Conservation (phyloP, 1,140 invertebrate species). For the Muscidifurax raptorellus region DNA sequence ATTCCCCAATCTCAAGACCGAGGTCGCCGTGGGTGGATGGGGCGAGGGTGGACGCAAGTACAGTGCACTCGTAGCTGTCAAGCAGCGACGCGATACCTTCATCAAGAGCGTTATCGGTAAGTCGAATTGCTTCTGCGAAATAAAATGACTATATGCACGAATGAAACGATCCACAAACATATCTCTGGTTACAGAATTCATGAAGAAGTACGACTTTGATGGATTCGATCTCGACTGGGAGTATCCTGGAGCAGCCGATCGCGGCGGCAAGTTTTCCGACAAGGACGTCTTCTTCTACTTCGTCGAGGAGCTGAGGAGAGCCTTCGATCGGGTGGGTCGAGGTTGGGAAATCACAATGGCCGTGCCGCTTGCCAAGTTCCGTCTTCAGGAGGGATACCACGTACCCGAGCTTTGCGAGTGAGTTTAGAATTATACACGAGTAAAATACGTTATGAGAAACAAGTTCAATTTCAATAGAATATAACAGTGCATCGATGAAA, state of each 20-base stretch:
- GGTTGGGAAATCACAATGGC: constrained; percentile 93
- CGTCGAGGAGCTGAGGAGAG: constrained; percentile 86
- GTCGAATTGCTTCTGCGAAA: constrained; percentile 59
- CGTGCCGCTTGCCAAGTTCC: constrained; percentile 89
- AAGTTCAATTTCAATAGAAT: no score
- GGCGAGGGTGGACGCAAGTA: constrained; percentile 91
- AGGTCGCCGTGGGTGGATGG: constrained; percentile 91
- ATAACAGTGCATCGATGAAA: no score
- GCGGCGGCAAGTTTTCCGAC: constrained; percentile 89
- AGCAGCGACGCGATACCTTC: constrained; percentile 82
- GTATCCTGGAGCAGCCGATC: constrained; percentile 89
- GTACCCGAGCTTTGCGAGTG: constrained; percentile 91
- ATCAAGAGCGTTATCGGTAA: constrained; percentile 85
- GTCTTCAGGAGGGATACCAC: constrained; percentile 91
- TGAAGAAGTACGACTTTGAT: constrained; percentile 86
- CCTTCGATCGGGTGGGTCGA: constrained; percentile 83
- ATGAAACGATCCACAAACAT: no score
- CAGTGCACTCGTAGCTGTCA: constrained; percentile 84
- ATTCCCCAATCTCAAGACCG: constrained; percentile 83
- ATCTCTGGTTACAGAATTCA: constrained; percentile 77
- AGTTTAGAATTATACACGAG: constrained; percentile 68
- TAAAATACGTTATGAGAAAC: no score
- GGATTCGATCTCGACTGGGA: constrained; percentile 92
- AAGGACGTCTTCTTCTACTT: constrained; percentile 90
- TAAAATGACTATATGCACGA: no score